These are phyloP conservation scores for Anthophora plumipes DNA, from an alignment of 2,888 invertebrate genomes.

Conservation along the genomic window DNA sequence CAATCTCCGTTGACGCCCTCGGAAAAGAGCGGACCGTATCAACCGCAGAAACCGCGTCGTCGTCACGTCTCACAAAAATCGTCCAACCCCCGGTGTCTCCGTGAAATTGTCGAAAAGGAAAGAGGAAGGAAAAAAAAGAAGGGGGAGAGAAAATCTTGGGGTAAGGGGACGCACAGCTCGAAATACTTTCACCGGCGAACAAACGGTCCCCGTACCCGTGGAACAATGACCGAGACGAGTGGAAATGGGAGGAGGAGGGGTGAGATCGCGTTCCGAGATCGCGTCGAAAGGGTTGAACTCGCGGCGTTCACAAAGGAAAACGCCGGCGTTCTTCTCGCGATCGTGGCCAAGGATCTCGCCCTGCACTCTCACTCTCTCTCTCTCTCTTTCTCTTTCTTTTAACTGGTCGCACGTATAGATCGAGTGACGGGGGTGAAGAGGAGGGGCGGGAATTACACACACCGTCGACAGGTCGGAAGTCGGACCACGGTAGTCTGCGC, in stretches of 20 bases:
- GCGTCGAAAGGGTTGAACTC: slow-evolving; percentile 47
- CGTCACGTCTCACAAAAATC: neutral
- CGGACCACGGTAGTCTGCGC: slow-evolving; percentile 70
- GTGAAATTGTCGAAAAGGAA: neutral
- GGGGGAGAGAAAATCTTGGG: neutral
- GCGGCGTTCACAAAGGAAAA: slow-evolving; percentile 43
- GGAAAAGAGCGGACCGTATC: too few species aligned
- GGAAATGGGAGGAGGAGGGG: neutral
- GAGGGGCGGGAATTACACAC: slow-evolving; percentile 62
- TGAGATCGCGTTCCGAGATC: slow-evolving; percentile 31
- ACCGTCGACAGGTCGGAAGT: slow-evolving; percentile 70
- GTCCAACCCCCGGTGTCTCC: neutral
- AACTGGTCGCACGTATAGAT: slow-evolving; percentile 52
- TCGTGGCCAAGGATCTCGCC: slow-evolving; percentile 56
- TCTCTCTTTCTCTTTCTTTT: neutral
- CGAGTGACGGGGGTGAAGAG: slow-evolving; percentile 37
- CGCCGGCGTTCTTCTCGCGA: slow-evolving; percentile 54
- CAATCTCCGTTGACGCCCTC: too few species aligned
- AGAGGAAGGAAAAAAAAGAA: neutral
- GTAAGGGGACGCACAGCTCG: neutral
- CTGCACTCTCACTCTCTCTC: slow-evolving; percentile 3
- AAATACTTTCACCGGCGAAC: slow-evolving; percentile 34
- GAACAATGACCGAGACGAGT: slow-evolving; percentile 44
- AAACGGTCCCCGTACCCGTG: slow-evolving; percentile 20
- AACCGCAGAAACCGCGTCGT: neutral